Evolutionary conservation across 2,888 invertebrate species (phyloP).

Genomic region (Mylabris sibirica): DNA sequence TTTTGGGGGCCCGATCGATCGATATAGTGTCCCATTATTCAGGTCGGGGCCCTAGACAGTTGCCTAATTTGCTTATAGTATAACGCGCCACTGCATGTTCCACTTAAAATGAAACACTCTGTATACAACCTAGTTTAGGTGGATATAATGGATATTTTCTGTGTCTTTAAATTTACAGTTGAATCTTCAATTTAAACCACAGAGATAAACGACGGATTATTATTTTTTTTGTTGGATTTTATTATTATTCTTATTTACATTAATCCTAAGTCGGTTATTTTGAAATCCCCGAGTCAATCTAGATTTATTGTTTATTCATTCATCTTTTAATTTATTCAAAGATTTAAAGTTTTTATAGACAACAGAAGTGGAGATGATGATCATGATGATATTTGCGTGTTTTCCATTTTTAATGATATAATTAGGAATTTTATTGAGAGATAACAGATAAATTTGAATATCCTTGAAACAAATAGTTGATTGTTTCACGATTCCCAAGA

Average conservation of each 20-base stretch:
- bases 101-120: background rate
- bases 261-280: too few species aligned
- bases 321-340: conserved; percentile 3
- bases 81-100: background rate
- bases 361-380: background rate
- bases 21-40: too few species aligned
- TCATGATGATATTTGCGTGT: background rate
- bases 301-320: conserved; percentile 1
- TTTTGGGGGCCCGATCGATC: too few species aligned
- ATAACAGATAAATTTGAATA: background rate
- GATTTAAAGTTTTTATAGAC: conserved; percentile 11
- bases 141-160: background rate
- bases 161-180: background rate
- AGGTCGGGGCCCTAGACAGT: too few species aligned
- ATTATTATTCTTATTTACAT: too few species aligned
- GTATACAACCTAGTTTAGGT: background rate
- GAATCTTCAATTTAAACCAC: background rate
- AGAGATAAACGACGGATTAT: background rate
- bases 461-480: background rate
- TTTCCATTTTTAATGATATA: background rate
- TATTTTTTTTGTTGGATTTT: background rate
- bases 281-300: background rate
- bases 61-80: too few species aligned
- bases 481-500: background rate
- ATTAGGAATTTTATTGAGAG: background rate